Conservation (phyloP, 2,113 vertebrate genomes). For the Ancistrus triradiatus region DNA sequence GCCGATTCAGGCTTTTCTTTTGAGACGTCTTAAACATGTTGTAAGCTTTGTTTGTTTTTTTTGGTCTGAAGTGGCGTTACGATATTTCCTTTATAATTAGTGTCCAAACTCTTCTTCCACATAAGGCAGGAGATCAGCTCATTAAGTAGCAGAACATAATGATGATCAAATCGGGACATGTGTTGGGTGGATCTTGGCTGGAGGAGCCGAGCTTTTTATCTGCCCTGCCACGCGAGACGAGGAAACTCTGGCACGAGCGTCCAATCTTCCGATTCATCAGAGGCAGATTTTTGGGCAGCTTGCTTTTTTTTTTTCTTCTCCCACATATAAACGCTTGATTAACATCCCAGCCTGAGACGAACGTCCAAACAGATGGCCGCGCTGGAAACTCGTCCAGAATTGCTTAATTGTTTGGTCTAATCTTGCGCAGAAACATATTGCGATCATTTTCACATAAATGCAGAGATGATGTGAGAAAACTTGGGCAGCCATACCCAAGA, state of each 20-base stretch:
- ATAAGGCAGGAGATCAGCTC: slow-evolving; percentile 54
- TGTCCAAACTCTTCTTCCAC: slow-evolving; percentile 40
- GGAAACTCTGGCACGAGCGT: slow-evolving; percentile 46
- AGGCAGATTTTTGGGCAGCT: slow-evolving; percentile 36
- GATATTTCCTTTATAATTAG: slow-evolving; percentile 46
- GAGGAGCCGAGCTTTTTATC: slow-evolving; percentile 31
- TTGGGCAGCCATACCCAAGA: no score
- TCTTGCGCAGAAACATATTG: slow-evolving; percentile 64
- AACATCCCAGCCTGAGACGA: slow-evolving; percentile 47
- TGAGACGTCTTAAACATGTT: no score
- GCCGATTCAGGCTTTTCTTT: no score
- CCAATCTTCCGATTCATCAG: slow-evolving; percentile 46
- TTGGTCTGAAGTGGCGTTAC: no score
- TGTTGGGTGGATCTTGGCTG: slow-evolving; percentile 51
- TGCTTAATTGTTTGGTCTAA: slow-evolving; percentile 53
- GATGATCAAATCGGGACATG: slow-evolving; percentile 57
- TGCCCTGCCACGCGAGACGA: slow-evolving; percentile 11
- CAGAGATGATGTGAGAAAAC: no score
- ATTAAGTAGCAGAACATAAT: slow-evolving; percentile 58
- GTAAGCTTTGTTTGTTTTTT: no score
- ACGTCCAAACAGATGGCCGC: slow-evolving; percentile 54
- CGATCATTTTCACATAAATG: slow-evolving; percentile 56
- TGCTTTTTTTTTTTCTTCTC: slow-evolving; percentile 19
- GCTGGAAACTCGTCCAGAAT: slow-evolving; percentile 45
- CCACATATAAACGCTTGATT: slow-evolving; percentile 50